These are phyloP conservation scores for Cheilosia variabilis DNA, from an alignment of 2,888 invertebrate species.

Conservation along the genomic window DNA sequence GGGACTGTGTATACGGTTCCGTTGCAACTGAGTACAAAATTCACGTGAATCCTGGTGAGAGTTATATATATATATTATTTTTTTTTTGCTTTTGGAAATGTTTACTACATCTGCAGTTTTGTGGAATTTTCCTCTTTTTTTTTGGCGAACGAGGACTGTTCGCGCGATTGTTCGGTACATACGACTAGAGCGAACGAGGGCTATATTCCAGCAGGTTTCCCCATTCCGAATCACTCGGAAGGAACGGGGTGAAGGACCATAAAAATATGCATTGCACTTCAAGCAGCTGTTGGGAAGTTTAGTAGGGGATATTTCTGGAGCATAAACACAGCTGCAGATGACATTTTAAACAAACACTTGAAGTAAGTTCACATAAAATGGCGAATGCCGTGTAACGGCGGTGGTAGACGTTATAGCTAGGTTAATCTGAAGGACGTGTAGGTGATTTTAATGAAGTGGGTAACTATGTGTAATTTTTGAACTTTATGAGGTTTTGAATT, in stretches of 20 bases:
- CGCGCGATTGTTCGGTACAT: constrained; percentile 12
- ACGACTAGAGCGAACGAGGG: constrained; percentile 42
- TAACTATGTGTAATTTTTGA: not conserved
- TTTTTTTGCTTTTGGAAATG: constrained; percentile 24
- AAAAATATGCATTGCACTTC: constrained; percentile 66
- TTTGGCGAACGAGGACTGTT: not conserved
- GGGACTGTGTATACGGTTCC: constrained; percentile 49
- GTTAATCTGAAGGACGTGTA: constrained; percentile 12
- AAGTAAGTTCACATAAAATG: constrained; percentile 37
- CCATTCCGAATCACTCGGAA: constrained; percentile 31
- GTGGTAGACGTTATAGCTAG: constrained; percentile 1
- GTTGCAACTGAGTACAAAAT: constrained; percentile 37
- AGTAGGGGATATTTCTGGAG: constrained; percentile 65
- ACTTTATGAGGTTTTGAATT: not conserved
- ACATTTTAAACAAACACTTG: constrained; percentile 59
- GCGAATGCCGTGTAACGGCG: constrained; percentile 29
- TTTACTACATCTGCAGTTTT: constrained; percentile 64
- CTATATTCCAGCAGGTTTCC: constrained; percentile 32
- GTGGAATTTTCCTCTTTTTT: not conserved
- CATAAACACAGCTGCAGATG: constrained; percentile 67
- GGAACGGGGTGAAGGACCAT: constrained; percentile 47
- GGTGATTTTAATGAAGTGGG: constrained; percentile 14
- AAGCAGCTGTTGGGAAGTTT: constrained; percentile 67
- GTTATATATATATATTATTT: not conserved
- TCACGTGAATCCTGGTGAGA: constrained; percentile 31